A percentile compares a stretch with the other conserved stretches of the same genome.
Conservation (phyloP, 2,888 invertebrate species). For the Apodemia mormo region DNA sequence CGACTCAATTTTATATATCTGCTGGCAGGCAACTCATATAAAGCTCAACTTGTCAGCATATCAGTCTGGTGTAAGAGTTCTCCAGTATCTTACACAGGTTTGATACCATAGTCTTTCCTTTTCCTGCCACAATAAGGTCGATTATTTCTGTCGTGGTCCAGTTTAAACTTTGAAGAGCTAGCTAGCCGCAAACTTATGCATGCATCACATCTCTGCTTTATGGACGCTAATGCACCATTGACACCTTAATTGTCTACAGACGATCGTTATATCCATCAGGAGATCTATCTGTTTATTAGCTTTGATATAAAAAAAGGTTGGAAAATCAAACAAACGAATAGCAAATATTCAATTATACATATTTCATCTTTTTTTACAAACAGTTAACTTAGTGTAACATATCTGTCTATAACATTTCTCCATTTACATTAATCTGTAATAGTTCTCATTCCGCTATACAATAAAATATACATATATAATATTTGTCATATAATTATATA, state of each 20-base stretch:
- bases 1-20: no score
- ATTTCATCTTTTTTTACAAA: slow-evolving; percentile 79
- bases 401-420: slow-evolving; percentile 76
- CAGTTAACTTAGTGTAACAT: slow-evolving; percentile 80
- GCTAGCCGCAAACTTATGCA: not conserved
- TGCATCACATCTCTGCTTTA: not conserved
- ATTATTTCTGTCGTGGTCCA: no score
- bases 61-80: no score
- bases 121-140: no score
- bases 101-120: no score
- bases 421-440: slow-evolving; percentile 78
- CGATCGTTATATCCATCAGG: not conserved
- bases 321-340: slow-evolving; percentile 64
- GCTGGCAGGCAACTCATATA: no score
- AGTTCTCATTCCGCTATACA: slow-evolving; percentile 78
- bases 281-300: not conserved
- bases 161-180: not conserved
- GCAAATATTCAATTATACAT: slow-evolving; percentile 81
- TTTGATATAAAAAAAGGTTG: not conserved
- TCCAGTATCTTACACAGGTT: no score
- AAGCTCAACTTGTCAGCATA: no score
- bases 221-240: not conserved
- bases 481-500: slow-evolving; percentile 76
- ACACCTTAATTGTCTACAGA: not conserved
- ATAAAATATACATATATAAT: slow-evolving; percentile 77